Base-by-base conservation (phyloP, 2,113 vertebrate species). In the Gymnarchus niloticus region DNA sequence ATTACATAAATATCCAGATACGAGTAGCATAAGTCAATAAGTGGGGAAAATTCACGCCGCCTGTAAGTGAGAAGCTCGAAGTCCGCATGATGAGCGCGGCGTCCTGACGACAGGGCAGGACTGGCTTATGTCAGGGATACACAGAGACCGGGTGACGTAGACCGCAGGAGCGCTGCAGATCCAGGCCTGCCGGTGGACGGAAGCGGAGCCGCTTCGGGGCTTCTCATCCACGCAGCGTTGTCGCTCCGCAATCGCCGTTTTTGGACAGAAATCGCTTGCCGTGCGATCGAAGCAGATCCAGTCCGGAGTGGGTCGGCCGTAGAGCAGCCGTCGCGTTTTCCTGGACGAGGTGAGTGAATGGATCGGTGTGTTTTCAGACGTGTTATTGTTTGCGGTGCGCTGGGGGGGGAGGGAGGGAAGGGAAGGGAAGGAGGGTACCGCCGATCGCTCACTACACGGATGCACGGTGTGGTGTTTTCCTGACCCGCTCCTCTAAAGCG, bases 61-160 rank as follows among this genome's bases (percentile, higher is more conserved):
- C 28, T 44, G n/a, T 33, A 17, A 54, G 44, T 33, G 44, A n/a
- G 56, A 28, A 44, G 14, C 37, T 51, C 28, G 51, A 2, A 51
- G 44, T 21, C 44, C 46, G 90, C 90, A 91, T 90, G 91, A 78
- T 91, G 91, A 52, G 23, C 23, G 90, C 87, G 88, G 81, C 89
- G 85, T 87, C 65, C 91, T 88, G 92, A 90, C 92, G 92, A 90
- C 91, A 89, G 86, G 87, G 91, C 93, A 94, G 92, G 94, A 93
- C 93, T 81, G 89, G 92, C 83, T 46, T 28, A 91, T 91, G 91
- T 94, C 93, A 91, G 90, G 87, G 88, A 89, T 90, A 91, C 92
- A 83, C 91, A 86, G 23, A 87, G 87, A 87, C 88, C 88, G 89
- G 81, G 88, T 91, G 91, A 90, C 94, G 89, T 87, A 33, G 86